phyloP scores from a whole-genome alignment of 2,113 vertebrate genomes.

The Daphoenositta chrysoptera region DNA sequence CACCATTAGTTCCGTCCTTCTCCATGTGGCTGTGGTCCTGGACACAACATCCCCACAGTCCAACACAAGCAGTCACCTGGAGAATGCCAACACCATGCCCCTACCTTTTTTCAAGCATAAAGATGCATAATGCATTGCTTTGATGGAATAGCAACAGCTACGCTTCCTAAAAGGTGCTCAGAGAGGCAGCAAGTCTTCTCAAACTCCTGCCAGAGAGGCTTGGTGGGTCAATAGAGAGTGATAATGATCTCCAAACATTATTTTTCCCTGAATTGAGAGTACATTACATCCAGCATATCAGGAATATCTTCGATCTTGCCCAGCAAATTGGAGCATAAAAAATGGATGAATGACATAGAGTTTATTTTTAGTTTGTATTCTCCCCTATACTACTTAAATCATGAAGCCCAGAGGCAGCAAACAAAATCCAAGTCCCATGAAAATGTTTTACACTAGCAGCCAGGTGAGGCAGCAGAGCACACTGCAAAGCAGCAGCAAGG shows the following conservation, averaged over 20 bases:
- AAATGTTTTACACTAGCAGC: background rate
- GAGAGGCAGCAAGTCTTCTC: background rate
- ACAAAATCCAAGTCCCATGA: background rate
- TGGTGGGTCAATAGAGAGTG: fast-evolving
- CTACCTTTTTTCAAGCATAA: background rate
- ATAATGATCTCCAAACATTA: background rate
- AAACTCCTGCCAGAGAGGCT: background rate
- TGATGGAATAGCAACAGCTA: background rate
- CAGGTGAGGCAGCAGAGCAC: background rate
- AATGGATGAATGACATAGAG: background rate
- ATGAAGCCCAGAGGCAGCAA: background rate
- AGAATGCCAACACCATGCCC: background rate
- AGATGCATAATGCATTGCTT: background rate
- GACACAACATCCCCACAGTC: background rate
- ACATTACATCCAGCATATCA: background rate
- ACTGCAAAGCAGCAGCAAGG: background rate
- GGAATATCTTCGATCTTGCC: background rate
- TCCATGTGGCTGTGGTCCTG: fast-evolving
- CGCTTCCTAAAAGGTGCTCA: background rate
- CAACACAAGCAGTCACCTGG: background rate
- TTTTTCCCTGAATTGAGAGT: background rate
- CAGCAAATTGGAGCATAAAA: background rate
- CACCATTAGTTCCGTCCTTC: background rate
- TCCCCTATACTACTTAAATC: background rate
- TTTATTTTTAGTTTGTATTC: background rate